Conservation (phyloP, 1,140 invertebrate species). For the Drosophila carrolli region DNA sequence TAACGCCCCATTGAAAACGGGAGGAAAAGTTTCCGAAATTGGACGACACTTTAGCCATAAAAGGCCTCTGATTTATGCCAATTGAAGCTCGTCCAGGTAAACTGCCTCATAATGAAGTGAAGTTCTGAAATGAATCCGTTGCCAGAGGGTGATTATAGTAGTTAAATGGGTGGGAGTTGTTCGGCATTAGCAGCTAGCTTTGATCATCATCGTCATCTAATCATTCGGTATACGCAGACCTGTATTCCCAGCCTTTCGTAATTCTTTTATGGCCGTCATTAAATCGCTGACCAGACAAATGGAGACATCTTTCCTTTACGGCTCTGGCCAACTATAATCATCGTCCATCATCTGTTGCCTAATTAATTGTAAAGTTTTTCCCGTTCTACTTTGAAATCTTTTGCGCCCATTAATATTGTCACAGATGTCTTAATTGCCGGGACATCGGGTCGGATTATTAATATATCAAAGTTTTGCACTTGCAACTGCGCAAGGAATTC, state of each 20-base stretch:
- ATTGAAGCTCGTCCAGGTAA: conserved; percentile 73
- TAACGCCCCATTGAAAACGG: conserved; percentile 13
- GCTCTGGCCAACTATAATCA: conserved; percentile 62
- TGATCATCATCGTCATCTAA: conserved; percentile 57
- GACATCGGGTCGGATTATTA: conserved; percentile 57
- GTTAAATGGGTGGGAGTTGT: conserved; percentile 14
- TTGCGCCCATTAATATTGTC: conserved; percentile 75
- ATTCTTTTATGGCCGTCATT: conserved; percentile 71
- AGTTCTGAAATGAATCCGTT: conserved; percentile 36
- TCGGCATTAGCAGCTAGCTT: conserved; percentile 39
- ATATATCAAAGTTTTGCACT: conserved; percentile 68
- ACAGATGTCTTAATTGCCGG: conserved; percentile 67
- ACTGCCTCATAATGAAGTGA: conserved; percentile 71
- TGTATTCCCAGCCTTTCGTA: conserved; percentile 18
- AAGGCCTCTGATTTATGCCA: conserved; percentile 75
- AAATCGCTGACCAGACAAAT: conserved; percentile 64
- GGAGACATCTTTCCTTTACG: conserved; percentile 68
- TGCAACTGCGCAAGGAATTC: conserved; percentile 31
- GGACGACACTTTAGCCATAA: conserved; percentile 79
- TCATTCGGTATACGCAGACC: conserved; percentile 65
- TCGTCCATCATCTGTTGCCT: conserved; percentile 74
- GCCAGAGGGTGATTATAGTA: conserved; percentile 37
- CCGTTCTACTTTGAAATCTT: conserved; percentile 21
- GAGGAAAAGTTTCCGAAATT: conserved; percentile 63
- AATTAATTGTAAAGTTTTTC: conserved; percentile 79